A percentile compares a stretch with the other conserved stretches of the same genome.
These are phyloP conservation scores for Dermatemys mawii DNA, from an alignment of 2,113 vertebrate species.

Conservation along the genomic window DNA sequence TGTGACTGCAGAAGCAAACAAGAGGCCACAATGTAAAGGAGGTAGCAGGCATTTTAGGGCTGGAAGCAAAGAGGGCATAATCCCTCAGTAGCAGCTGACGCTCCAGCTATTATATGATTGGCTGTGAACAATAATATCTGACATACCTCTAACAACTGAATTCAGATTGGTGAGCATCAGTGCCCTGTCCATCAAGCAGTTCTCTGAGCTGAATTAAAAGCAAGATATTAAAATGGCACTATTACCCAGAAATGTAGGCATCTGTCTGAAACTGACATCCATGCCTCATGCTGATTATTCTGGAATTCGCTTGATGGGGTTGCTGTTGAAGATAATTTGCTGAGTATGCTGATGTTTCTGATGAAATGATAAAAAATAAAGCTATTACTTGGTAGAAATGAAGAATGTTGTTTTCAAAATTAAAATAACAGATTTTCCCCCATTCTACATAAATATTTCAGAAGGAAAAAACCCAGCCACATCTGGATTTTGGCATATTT, in stretches of 20 bases:
- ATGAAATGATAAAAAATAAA: conserved; percentile 12
- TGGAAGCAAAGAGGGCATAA: conserved; percentile 24
- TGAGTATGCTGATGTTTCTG: neutral
- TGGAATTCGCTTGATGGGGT: neutral
- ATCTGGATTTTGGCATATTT: neutral
- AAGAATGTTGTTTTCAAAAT: neutral
- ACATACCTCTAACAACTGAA: conserved; percentile 32
- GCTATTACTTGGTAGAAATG: neutral
- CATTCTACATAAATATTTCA: neutral
- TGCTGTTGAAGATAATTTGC: conserved; percentile 34
- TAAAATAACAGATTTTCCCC: neutral
- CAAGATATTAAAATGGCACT: conserved; percentile 55
- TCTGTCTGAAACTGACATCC: conserved; percentile 37
- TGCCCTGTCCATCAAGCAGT: conserved; percentile 55
- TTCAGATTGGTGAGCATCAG: neutral
- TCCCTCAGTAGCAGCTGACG: conserved; percentile 30
- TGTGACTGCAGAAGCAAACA: conserved; percentile 23
- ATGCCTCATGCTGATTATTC: conserved; percentile 31
- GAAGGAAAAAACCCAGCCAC: neutral
- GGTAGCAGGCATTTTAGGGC: neutral
- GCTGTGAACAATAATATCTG: conserved; percentile 56
- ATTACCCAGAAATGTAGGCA: conserved; percentile 33
- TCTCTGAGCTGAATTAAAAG: conserved; percentile 46
- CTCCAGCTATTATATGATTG: neutral
- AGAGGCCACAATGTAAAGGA: conserved; percentile 33